These are phyloP conservation scores for Maniola jurtina DNA, from an alignment of 1,140 invertebrate genomes.

Conservation along the genomic window DNA sequence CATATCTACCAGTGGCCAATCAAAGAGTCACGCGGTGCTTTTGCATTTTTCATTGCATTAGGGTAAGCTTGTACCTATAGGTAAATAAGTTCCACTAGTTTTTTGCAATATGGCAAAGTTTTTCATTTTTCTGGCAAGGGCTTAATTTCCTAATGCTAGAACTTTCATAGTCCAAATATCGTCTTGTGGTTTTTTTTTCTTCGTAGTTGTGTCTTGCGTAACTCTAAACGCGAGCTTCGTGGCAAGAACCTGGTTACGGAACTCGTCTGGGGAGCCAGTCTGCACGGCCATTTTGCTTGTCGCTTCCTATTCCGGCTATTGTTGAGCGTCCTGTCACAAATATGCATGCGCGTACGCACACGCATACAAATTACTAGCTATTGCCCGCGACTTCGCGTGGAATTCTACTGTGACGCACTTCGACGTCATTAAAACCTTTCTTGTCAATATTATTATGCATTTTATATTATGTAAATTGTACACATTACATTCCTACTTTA, in stretches of 20 bases:
- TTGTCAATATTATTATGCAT: slow-evolving; percentile 6
- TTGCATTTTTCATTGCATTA: too few relatives aligned
- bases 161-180: neutral
- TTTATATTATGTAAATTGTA: neutral
- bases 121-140: too few relatives aligned
- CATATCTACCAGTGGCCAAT: neutral
- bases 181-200: slow-evolving; percentile 18
- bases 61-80: too few relatives aligned
- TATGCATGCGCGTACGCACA: slow-evolving; percentile 57
- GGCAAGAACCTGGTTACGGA: slow-evolving; percentile 64
- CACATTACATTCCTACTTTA: too few relatives aligned
- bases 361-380: slow-evolving; percentile 49
- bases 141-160: too few relatives aligned
- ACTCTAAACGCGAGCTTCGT: slow-evolving; percentile 32
- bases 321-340: slow-evolving; percentile 70
- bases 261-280: slow-evolving; percentile 63
- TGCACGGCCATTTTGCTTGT: slow-evolving; percentile 65
- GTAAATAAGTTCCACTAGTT: too few relatives aligned
- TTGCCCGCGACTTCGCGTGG: slow-evolving; percentile 39
- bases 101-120: too few relatives aligned
- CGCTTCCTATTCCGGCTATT: slow-evolving; percentile 76
- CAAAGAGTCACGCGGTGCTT: neutral
- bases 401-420: slow-evolving; percentile 25
- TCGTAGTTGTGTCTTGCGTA: slow-evolving; percentile 32
- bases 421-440: slow-evolving; percentile 16